phyloP scores from a whole-genome alignment of 1,140 invertebrate species.

The Melipona quadrifasciata region DNA sequence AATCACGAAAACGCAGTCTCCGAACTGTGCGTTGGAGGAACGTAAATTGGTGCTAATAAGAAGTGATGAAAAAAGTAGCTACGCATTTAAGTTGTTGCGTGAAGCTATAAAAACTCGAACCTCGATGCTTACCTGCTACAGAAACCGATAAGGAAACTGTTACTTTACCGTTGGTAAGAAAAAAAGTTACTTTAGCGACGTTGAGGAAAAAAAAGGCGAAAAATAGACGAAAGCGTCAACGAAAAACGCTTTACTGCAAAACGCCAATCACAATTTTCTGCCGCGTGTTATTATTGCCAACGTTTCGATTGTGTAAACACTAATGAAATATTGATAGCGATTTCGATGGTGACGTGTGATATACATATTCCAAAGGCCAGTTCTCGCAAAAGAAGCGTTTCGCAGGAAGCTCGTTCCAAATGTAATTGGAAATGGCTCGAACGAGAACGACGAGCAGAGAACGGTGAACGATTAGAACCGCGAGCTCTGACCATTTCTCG shows the following conservation, averaged over 20 bases:
- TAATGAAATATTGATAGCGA: background rate
- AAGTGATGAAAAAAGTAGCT: too few species aligned
- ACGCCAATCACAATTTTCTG: too few species aligned
- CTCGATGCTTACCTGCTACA: slow-evolving; percentile 38
- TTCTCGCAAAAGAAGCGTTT: background rate
- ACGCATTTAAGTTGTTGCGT: background rate
- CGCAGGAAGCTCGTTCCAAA: background rate
- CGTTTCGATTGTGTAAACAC: background rate
- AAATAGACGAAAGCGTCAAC: background rate
- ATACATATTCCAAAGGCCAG: background rate
- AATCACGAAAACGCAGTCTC: too few species aligned
- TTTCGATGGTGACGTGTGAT: slow-evolving; percentile 3
- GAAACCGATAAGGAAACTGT: slow-evolving; percentile 3
- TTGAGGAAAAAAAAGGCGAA: background rate
- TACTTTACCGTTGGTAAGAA: background rate
- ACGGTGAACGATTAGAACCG: background rate
- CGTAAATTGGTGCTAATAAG: too few species aligned
- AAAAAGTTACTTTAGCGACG: slow-evolving; percentile 1
- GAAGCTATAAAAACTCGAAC: background rate
- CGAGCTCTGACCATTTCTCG: background rate
- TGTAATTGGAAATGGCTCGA: slow-evolving; percentile 18
- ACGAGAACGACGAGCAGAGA: background rate
- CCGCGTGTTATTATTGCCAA: too few species aligned
- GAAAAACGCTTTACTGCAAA: background rate
- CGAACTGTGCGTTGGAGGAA: too few species aligned